phyloP scores from a whole-genome alignment of 2,797 vertebrate genomes.

The Cichlasoma orientale region DNA sequence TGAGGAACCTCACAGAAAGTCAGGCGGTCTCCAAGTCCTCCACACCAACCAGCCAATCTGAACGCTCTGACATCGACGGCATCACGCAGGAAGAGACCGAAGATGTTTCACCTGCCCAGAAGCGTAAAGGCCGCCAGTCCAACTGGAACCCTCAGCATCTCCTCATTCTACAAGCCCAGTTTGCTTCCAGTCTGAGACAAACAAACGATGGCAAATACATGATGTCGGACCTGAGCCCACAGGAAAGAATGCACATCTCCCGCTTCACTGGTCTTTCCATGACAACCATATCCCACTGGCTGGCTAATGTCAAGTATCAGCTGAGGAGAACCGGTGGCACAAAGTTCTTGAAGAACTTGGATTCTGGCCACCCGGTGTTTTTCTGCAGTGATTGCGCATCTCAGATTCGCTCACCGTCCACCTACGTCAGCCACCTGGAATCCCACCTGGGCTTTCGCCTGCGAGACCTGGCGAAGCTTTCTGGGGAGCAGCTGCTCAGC shows the following conservation, averaged over 20 bases:
- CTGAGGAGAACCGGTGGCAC: conserved; percentile 98
- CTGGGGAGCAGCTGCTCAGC: conserved; percentile 92
- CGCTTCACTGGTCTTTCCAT: conserved; percentile 98
- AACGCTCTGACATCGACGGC: conserved; percentile 95
- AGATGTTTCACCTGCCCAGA: conserved; percentile 95
- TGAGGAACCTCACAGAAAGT: conserved; percentile 98
- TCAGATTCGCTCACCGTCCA: conserved; percentile 98
- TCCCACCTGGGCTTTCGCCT: conserved; percentile 98
- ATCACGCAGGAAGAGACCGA: conserved; percentile 93
- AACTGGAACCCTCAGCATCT: conserved; percentile 99
- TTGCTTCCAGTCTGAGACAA: conserved; percentile 95
- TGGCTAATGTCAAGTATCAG: conserved; percentile 99
- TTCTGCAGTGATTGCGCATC: conserved; percentile 99
- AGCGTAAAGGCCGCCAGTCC: conserved; percentile 98
- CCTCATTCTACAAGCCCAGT: conserved; percentile 98
- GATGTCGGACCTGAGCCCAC: conserved; percentile 98
- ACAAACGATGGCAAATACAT: conserved; percentile 96
- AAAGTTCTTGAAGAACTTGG: conserved; percentile 99
- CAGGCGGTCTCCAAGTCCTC: conserved; percentile 93
- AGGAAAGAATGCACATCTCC: conserved; percentile 99
- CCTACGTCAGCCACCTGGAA: conserved; percentile 97
- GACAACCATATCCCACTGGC: conserved; percentile 99
- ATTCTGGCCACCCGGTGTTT: conserved; percentile 98
- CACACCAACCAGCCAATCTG: conserved; percentile 95
- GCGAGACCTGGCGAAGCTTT: conserved; percentile 95